Evolutionary conservation across 2,888 invertebrate species (phyloP), one percentile per base, ranked within the genome.

Genomic region (Eupithecia insigniata): DNA sequence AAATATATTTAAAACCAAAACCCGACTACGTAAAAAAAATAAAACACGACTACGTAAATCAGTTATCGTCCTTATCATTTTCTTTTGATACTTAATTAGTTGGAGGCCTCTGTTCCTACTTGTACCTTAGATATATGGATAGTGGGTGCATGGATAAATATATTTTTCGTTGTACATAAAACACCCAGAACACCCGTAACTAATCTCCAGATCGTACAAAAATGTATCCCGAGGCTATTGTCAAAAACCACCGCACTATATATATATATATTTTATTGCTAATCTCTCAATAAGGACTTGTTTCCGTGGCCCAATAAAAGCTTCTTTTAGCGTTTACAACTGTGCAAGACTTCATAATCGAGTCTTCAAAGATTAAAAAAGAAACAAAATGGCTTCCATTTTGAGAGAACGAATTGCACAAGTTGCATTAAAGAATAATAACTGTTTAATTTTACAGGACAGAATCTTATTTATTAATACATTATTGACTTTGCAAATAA

Each of bases 301-400:
- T 83, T 84, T 82, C 85, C 80, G 80, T 76, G 80, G 79, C 76
- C 83, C 84, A 89, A 90, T 87, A 84, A 90, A 87, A 86, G 81
- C 83, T 82, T 85, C 86, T 88, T 90, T 89, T 90, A 88, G 84
- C 72, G 75, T 78, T 79, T 87, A 60, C 87, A 89, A 86, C 83
- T 82, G 85, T 84, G 83, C 78, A 82, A 80, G 80, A 79, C 83
- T 84, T 87, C 85, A 86, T 88, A 87, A 87, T 82, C 78, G 82
- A 84, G 82, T 82, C 80, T 82, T 82, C 72, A 87, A 87, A 81
- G 87, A 80, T 83, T n/a, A n/a, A 84, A 83, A 81, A 79, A 87
- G 86, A 87, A 61, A 85, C 85, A 83, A 84, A 87, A 86, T 81
- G 81, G 78, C 74, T 77, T 83, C 80, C 81, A 81, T 85, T 85